These are phyloP conservation scores for Nematolebias whitei DNA, from an alignment of 2,113 vertebrate genomes.

Conservation along the genomic window DNA sequence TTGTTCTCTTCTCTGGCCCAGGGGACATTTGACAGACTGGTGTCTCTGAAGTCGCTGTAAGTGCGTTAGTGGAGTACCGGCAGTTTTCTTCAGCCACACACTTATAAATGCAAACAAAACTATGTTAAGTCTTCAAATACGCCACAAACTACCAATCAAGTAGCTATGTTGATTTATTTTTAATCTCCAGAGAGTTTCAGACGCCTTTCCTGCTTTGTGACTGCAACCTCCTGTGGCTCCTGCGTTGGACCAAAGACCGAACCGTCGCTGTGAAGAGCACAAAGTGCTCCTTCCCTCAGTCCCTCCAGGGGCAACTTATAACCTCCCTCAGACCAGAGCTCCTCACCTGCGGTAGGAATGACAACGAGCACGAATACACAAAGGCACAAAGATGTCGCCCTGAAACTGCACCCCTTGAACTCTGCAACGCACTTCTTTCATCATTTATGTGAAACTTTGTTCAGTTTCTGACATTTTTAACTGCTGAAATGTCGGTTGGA, in stretches of 20 bases:
- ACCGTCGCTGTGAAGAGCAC: conserved; percentile 89
- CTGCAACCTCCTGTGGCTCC: conserved; percentile 94
- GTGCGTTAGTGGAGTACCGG: conserved; percentile 68
- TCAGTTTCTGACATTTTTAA: not conserved
- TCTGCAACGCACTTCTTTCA: not conserved
- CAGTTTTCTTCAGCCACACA: not conserved
- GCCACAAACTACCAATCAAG: not conserved
- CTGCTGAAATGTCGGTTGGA: not conserved
- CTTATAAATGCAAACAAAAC: not conserved
- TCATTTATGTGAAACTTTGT: conserved; percentile 9
- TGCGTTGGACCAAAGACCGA: conserved; percentile 89
- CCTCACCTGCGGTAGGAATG: conserved; percentile 89
- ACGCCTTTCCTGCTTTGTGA: conserved; percentile 95
- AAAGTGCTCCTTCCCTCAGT: conserved; percentile 90
- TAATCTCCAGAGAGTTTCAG: conserved; percentile 88
- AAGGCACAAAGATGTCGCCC: not conserved
- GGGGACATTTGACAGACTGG: conserved; percentile 92
- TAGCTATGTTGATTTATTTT: not conserved
- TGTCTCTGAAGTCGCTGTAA: conserved; percentile 90
- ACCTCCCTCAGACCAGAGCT: conserved; percentile 85
- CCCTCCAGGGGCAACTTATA: conserved; percentile 87
- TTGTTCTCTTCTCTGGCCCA: conserved; percentile 91
- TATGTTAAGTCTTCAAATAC: not conserved
- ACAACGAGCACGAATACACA: not conserved
- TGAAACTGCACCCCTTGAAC: not conserved